Conservation (phyloP, 2,113 vertebrate genomes). For the Prionailurus bengalensis region DNA sequence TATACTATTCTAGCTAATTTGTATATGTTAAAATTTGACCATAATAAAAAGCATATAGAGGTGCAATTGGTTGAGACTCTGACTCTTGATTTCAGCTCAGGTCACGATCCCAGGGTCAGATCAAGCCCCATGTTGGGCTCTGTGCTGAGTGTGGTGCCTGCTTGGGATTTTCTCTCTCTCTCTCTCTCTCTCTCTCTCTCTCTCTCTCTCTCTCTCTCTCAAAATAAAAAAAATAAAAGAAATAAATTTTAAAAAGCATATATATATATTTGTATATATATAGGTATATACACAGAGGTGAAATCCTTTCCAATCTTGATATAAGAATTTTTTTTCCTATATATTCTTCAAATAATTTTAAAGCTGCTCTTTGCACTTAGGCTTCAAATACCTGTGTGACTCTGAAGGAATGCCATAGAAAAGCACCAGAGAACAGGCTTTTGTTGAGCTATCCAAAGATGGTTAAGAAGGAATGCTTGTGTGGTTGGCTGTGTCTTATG, state of each 20-base stretch:
- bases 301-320: not conserved
- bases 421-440: not conserved
- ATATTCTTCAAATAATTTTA: constrained; percentile 5
- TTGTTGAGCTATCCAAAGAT: not conserved
- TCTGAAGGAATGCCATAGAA: not conserved
- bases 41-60: not conserved
- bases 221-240: too few relatives aligned
- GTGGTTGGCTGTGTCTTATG: not conserved
- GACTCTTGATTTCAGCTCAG: too few relatives aligned
- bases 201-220: too few relatives aligned
- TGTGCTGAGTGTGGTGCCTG: too few relatives aligned
- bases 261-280: not conserved
- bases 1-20: not conserved
- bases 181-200: too few relatives aligned
- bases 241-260: too few relatives aligned
- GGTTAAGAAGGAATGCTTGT: not conserved
- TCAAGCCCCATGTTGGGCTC: too few relatives aligned
- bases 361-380: not conserved
- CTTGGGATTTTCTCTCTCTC: too few relatives aligned
- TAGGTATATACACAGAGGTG: not conserved
- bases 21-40: not conserved
- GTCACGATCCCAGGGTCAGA: too few relatives aligned
- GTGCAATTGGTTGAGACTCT: too few relatives aligned
- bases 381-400: not conserved
- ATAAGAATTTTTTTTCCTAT: not conserved